Conservation (phyloP, 35 echinoderm and acorn worm genomes). For the Stichopus chloronotus region DNA sequence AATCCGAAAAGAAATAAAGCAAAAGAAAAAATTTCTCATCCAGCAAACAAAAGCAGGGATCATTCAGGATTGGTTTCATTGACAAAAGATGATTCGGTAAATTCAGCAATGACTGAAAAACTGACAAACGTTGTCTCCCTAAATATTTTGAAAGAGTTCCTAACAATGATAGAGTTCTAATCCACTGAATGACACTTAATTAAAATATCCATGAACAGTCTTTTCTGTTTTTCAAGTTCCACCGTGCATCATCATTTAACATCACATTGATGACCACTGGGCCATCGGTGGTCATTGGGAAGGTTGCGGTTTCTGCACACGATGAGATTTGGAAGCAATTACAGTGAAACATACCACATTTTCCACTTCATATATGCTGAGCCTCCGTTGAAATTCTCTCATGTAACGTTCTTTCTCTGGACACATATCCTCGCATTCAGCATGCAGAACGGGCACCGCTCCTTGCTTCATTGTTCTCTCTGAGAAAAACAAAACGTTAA, state of each 20-base stretch:
- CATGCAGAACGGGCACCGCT: slow-evolving; percentile 48
- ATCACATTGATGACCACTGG: too few species aligned
- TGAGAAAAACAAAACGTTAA: background rate
- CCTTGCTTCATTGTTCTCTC: slow-evolving; percentile 57
- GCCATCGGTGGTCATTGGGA: too few species aligned
- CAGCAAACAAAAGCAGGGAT: background rate
- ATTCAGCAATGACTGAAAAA: too few species aligned
- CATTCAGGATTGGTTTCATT: background rate
- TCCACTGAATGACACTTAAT: too few species aligned
- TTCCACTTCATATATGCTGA: slow-evolving; percentile 77
- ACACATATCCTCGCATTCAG: slow-evolving; percentile 94
- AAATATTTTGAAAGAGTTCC: too few species aligned
- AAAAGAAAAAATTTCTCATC: background rate
- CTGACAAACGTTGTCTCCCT: too few species aligned
- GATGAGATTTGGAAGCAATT: background rate
- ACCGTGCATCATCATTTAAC: too few species aligned
- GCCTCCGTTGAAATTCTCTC: slow-evolving; percentile 83
- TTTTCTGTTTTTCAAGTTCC: too few species aligned
- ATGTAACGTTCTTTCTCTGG: slow-evolving; percentile 96
- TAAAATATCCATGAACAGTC: too few species aligned
- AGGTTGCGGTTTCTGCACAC: too few species aligned
- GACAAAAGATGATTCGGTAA: too few species aligned
- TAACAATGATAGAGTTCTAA: too few species aligned
- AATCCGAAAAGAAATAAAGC: background rate
- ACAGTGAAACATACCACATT: slow-evolving; percentile 30